Evolutionary conservation across 2,113 vertebrate species (phyloP), one percentile per base, ranked within the genome.

Genomic region (Syngnathus typhle): DNA sequence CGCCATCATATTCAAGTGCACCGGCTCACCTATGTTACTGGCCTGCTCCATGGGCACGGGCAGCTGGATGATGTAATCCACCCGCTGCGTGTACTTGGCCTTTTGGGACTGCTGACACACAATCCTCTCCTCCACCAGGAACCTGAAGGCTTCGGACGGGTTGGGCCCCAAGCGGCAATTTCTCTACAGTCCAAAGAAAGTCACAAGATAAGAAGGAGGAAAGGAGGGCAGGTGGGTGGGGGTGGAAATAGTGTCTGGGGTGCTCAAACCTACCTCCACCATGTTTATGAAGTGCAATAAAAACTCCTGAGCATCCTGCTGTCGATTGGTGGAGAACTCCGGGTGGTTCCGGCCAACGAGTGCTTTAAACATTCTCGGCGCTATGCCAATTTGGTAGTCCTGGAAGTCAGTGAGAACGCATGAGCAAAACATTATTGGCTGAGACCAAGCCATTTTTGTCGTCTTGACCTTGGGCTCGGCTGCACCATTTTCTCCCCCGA

Each of bases 221-320:
- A 32, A 0, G 46, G 58, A 9, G 1, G 5, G 27, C n/a, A n/a
- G n/a, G n/a, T n/a, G n/a, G n/a, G n/a, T n/a, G n/a, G n/a, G n/a
- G n/a, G n/a, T n/a, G n/a, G n/a, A 12, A 51, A 10, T n/a, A 44
- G 21, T 21, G 61, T 0, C 38, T 6, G 5, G 0, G 37, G 32
- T 39, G 12, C 2, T 1, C 36, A 47, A 39, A 56, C 68, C 91
- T 91, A 99, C 97, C 95, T 99, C 97, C 76, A 99, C 95, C 96
- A 99, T 98, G 89, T 99, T 99, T 83, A 99, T 96, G 82, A 98
- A 98, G 88, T 99, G 95, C 88, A 99, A 91, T 85, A 99, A 93
- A 89, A 98, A 98, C 84, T 99, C 97, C 82, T 99, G 96, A 71
- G 97, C 97, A 23, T 99, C 97, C 84, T 99, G 97, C 73, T 99